Evolutionary conservation across 2,888 invertebrate genomes (phyloP).

Genomic region (Lepidocyrtoides sp.): DNA sequence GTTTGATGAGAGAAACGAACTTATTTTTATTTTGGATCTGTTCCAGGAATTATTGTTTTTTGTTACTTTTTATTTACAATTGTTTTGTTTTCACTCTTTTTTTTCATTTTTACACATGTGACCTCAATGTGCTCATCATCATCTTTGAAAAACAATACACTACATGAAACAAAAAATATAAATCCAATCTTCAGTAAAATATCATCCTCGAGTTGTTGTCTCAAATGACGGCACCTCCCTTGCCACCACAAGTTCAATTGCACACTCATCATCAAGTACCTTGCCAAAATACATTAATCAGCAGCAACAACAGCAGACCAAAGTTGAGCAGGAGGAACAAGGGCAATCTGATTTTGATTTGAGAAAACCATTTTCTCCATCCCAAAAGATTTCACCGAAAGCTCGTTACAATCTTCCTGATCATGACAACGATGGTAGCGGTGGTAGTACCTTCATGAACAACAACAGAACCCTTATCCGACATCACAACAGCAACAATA

Average conservation of each 20-base stretch:
- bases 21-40: no score
- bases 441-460: background rate
- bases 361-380: constrained; percentile 49
- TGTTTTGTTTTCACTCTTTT: background rate
- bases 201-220: constrained; percentile 46
- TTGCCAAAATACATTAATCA: constrained; percentile 72
- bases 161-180: constrained; percentile 12
- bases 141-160: background rate
- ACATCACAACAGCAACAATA: background rate
- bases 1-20: no score
- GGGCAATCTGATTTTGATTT: constrained; percentile 55
- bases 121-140: background rate
- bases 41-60: no score
- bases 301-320: background rate
- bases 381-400: constrained; percentile 59
- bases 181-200: constrained; percentile 59
- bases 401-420: constrained; percentile 67
- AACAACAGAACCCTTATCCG: background rate
- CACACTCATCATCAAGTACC: constrained; percentile 61
- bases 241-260: constrained; percentile 57
- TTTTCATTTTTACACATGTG: background rate
- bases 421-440: background rate
- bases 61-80: background rate
- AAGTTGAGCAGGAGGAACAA: constrained; percentile 44
- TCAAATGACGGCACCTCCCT: constrained; percentile 37